Evolutionary conservation across 2,888 invertebrate genomes (phyloP).

Genomic region (Luperina testacea): DNA sequence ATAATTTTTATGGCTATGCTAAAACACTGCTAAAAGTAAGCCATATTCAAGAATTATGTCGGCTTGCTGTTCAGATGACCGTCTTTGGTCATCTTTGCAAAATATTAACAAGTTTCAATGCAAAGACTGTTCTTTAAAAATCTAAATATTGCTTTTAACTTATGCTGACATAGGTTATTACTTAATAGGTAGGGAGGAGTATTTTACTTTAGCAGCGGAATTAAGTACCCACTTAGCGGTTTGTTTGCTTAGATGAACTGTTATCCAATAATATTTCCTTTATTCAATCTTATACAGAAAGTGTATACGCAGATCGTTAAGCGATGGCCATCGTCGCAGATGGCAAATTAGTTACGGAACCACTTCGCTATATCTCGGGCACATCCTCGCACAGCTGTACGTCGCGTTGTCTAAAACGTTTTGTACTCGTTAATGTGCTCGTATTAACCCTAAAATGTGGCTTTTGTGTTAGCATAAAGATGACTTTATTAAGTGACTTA

Average conservation of each 20-base stretch:
- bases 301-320: background rate
- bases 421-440: slow-evolving; percentile 34
- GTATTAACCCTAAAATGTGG: slow-evolving; percentile 50
- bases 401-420: slow-evolving; percentile 51
- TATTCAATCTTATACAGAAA: background rate
- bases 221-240: background rate
- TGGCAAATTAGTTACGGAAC: slow-evolving; percentile 57
- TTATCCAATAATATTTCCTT: background rate
- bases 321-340: slow-evolving; percentile 49
- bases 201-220: background rate
- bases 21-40: slow-evolving; percentile 18
- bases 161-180: too few relatives aligned
- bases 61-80: background rate
- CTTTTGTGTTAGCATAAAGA: slow-evolving; percentile 16
- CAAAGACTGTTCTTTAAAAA: background rate
- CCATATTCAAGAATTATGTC: background rate
- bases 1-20: slow-evolving; percentile 21
- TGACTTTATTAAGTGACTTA: slow-evolving; percentile 16
- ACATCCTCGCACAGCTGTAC: slow-evolving; percentile 43
- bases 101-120: background rate
- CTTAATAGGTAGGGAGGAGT: background rate
- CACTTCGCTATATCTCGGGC: slow-evolving; percentile 43
- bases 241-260: background rate
- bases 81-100: background rate
- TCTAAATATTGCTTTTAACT: background rate